These are phyloP conservation scores for Leucoma salicis DNA, from an alignment of 2,888 invertebrate genomes.

Conservation along the genomic window DNA sequence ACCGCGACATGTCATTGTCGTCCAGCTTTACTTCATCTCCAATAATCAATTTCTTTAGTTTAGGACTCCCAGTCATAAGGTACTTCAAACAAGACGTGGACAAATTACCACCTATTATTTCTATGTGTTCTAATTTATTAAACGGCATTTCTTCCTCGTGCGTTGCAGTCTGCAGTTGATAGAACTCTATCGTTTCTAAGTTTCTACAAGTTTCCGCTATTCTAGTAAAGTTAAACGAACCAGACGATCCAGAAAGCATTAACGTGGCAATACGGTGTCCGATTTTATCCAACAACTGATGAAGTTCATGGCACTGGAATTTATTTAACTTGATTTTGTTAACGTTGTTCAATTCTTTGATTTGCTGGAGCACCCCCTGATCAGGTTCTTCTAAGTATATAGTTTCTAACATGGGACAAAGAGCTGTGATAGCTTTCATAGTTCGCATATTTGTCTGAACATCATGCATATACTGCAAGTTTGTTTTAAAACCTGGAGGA, in stretches of 20 bases:
- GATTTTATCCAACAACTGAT: slow-evolving; percentile 79
- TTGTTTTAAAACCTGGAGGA: slow-evolving; percentile 81
- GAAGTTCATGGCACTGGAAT: slow-evolving; percentile 83
- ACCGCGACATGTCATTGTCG: slow-evolving; percentile 86
- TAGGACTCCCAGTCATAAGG: slow-evolving; percentile 83
- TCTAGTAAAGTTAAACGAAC: slow-evolving; percentile 82
- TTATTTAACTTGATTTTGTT: slow-evolving; percentile 84
- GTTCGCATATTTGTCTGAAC: slow-evolving; percentile 82
- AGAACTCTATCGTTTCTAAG: slow-evolving; percentile 84
- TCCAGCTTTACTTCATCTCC: slow-evolving; percentile 85
- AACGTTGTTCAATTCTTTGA: slow-evolving; percentile 73
- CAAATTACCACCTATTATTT: slow-evolving; percentile 85
- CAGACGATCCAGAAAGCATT: slow-evolving; percentile 82
- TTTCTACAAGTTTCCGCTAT: slow-evolving; percentile 83
- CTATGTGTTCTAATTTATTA: slow-evolving; percentile 84
- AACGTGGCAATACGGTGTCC: slow-evolving; percentile 79
- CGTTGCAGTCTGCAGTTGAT: slow-evolving; percentile 84
- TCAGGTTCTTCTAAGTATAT: slow-evolving; percentile 85
- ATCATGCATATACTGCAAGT: slow-evolving; percentile 86
- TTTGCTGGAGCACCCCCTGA: slow-evolving; percentile 72
- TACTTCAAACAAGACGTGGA: slow-evolving; percentile 81
- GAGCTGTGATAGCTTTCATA: slow-evolving; percentile 81
- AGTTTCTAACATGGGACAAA: slow-evolving; percentile 85
- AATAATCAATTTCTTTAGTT: slow-evolving; percentile 83
- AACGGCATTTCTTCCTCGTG: slow-evolving; percentile 81